Base-by-base conservation (phyloP, 2,888 invertebrate species). In the Gymnocheta viridis region DNA sequence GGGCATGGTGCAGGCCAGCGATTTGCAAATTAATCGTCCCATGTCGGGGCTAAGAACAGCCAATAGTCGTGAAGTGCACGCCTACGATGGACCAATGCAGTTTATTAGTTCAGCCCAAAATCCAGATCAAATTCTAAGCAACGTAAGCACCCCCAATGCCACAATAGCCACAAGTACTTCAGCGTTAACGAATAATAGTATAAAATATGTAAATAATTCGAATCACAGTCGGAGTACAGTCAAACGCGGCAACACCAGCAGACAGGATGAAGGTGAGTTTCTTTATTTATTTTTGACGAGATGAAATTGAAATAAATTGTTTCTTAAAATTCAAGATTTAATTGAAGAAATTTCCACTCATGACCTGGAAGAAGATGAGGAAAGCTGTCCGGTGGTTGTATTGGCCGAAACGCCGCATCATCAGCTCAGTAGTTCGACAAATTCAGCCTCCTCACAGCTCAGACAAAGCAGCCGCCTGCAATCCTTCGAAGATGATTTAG, bases 1-100 rank as follows among this genome's bases (percentile, higher is more conserved):
- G 66, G 96, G 97, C 38, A 96, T 97, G 95, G 95, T 97, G 44
- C 96, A 96, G 90, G 96, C 96, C 7, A 97, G 97, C 78, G 97
- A 97, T 92, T 93, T 96, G 83, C 94, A 96, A 88, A 95, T 94
- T 87, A 93, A 93, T 85, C 94, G 96, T 85, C 94, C 95, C 49
- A 94, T 95, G 89, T 96, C 95, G 87, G 95, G 95, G 86, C 95
- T 96, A 91, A 93, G 96, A 67, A 95, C 95, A 89, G 9, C 58
- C 19, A 93, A 92, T 89, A 88, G 89, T 19, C 89, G 91, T 2
- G 92, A 92, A 85, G 82, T 91, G 60, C 92, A 92, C 72, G 92
- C 89, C 27, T 97, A 97, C 91, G 97, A 97, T 93, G 96, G 97
- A 74, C 96, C 97, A 86, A 94, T 97, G 93, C 96, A 97, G 92